A percentile compares a stretch with the other conserved stretches of the same genome.
phyloP scores from a whole-genome alignment of 2,888 invertebrate genomes.

The Falcaria lacertinaria region DNA sequence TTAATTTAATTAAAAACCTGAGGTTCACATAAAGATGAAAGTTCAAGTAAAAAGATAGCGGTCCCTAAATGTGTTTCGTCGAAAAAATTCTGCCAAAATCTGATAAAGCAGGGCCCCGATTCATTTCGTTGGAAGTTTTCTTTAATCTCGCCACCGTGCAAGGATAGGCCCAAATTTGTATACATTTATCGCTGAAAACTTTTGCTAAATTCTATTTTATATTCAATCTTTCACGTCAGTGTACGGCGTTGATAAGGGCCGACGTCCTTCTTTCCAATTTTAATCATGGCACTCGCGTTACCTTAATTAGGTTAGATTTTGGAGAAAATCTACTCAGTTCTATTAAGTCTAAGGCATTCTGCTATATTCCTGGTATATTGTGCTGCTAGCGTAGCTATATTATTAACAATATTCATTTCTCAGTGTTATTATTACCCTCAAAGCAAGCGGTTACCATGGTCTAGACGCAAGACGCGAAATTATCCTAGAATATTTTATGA shows the following conservation, averaged over 20 bases:
- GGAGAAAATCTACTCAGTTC: too few species aligned
- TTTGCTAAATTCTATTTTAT: constrained; percentile 46
- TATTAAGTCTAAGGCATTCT: too few species aligned
- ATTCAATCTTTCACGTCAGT: constrained; percentile 46
- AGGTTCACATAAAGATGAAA: constrained; percentile 34
- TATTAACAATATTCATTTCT: too few species aligned
- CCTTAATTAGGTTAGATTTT: constrained; percentile 18
- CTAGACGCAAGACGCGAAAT: too few species aligned
- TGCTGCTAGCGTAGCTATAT: too few species aligned
- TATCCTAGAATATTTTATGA: too few species aligned
- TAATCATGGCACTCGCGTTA: constrained; percentile 18
- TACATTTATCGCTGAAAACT: constrained; percentile 46
- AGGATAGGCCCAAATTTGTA: constrained; percentile 45
- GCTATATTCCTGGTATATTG: too few species aligned
- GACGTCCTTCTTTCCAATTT: constrained; percentile 22
- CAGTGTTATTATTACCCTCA: too few species aligned
- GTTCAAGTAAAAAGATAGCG: constrained; percentile 36
- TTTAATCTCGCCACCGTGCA: constrained; percentile 41
- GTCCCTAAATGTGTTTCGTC: constrained; percentile 31
- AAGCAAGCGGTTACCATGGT: too few species aligned
- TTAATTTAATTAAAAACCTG: constrained; percentile 38
- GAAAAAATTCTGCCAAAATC: constrained; percentile 35
- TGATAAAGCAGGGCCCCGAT: constrained; percentile 46
- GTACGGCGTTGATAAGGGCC: constrained; percentile 34
- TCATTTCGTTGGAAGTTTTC: constrained; percentile 48